Evolutionary conservation across 2,113 vertebrate species (phyloP).

Genomic region (Bubalus kerabau): DNA sequence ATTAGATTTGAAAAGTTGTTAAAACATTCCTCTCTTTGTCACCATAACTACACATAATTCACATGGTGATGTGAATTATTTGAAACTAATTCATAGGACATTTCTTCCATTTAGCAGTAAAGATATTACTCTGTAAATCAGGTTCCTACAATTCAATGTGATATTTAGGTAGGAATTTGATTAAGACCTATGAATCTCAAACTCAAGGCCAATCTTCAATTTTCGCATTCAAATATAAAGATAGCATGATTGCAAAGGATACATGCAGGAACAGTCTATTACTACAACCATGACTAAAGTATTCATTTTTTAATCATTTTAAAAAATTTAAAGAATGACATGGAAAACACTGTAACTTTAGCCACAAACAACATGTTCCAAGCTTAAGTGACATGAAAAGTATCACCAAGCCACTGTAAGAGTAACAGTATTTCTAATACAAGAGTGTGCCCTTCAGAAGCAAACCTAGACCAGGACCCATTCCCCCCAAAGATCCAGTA

Average conservation of each 20-base stretch:
- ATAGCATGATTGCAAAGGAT: neutral
- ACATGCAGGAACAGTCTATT: neutral
- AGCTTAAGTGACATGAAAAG: neutral
- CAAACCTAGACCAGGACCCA: neutral
- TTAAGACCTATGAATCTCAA: neutral
- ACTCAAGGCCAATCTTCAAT: neutral
- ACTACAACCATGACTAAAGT: neutral
- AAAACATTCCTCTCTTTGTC: neutral
- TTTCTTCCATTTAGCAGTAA: neutral
- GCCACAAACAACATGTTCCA: neutral
- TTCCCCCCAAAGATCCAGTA: neutral
- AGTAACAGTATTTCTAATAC: neutral
- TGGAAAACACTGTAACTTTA: neutral
- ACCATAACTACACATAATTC: neutral
- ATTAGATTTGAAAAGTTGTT: neutral
- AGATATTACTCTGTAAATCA: neutral
- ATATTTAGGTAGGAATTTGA: neutral
- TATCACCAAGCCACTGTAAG: neutral
- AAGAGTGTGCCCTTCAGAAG: neutral
- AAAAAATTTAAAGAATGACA: neutral
- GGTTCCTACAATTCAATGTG: neutral
- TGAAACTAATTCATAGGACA: neutral
- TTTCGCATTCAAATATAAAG: constrained; percentile 17
- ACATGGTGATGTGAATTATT: neutral
- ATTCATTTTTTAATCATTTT: neutral